Evolutionary conservation across 92 coral and sea anemone genomes (phyloP), one percentile per base, ranked within the genome.

Genomic region (Epizoanthus rinbou): DNA sequence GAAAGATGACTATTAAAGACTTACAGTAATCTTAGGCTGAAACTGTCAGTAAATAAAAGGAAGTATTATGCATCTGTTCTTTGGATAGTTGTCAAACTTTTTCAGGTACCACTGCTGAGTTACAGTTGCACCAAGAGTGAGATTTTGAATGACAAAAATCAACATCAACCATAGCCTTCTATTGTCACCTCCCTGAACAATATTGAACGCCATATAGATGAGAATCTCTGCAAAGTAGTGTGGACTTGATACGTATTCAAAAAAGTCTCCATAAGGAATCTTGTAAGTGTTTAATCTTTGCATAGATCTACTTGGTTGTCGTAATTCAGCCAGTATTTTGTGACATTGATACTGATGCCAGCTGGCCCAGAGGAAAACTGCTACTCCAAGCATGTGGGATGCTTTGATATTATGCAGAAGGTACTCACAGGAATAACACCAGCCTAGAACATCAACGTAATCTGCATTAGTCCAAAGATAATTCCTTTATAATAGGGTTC

Each of bases 251-350:
- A 92, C 93, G 70, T 80, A 89, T 35, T 92, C 86, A 68, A 97
- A 97, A 98, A 95, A 97, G 86, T 97, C 99, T 28, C 97, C 99
- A 64, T 85, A 79, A 17, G 99, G 99, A 33, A 97, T 84, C 87
- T 76, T 88, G 88, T 97, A 88, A 33, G 75, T 84, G 75, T 92
- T 87, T 62, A 21, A 19, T 19, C 76, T 78, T 73, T 60, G 69
- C 31, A 80, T 67, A 73, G 79, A 84, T 58, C 66, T 50, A 75
- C 85, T 39, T 3, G 89, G 76, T 52, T 79, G 75, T 24, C 93
- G 81, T 18, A 97, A 80, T 76, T 90, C 84, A 80, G 95, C 97
- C 57, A 97, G 82, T 62, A 97, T 94, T 24, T 76, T 79, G 54
- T 97, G 99, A 58, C 99, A 97, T 19, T 81, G 86, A 84, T 88